These are phyloP conservation scores for Porites evermanni DNA, from an alignment of 92 coral and sea anemone species.

Conservation along the genomic window DNA sequence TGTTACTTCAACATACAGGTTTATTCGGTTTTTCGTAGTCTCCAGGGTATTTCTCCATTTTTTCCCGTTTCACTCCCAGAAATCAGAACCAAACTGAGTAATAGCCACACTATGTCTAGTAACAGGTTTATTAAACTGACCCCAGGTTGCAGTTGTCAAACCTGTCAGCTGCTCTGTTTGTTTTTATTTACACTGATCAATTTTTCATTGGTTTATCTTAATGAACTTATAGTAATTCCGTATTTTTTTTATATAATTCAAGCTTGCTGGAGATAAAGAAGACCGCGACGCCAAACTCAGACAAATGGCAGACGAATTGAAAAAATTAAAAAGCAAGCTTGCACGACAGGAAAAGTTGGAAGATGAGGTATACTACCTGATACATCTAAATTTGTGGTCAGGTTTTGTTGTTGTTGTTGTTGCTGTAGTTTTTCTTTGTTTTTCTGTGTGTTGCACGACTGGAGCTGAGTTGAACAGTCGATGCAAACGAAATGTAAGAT, in stretches of 20 bases:
- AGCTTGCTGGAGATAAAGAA: conserved; percentile 79
- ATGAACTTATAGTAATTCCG: not conserved
- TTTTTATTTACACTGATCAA: not conserved
- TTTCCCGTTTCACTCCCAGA: too few relatives aligned
- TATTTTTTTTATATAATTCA: not conserved
- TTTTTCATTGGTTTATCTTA: not conserved
- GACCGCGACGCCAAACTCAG: conserved; percentile 60
- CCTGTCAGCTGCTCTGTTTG: not conserved
- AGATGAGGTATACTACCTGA: conserved; percentile 51
- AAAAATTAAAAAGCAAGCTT: conserved; percentile 56
- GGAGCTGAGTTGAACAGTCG: too few relatives aligned
- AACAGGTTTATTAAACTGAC: not conserved
- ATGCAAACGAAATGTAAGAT: too few relatives aligned
- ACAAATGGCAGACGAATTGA: conserved; percentile 71
- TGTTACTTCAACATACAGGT: too few relatives aligned
- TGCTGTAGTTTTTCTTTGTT: too few relatives aligned
- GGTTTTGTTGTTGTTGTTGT: too few relatives aligned
- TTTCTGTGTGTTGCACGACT: too few relatives aligned
- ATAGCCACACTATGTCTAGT: too few relatives aligned
- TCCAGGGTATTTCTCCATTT: too few relatives aligned
- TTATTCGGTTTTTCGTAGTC: too few relatives aligned
- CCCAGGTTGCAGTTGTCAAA: not conserved
- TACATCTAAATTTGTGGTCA: too few relatives aligned
- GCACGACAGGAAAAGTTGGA: conserved; percentile 58
- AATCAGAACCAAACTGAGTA: too few relatives aligned